Conservation (phyloP, 37 sponge, comb jelly and placozoan genomes). For the Spongilla lacustris region DNA sequence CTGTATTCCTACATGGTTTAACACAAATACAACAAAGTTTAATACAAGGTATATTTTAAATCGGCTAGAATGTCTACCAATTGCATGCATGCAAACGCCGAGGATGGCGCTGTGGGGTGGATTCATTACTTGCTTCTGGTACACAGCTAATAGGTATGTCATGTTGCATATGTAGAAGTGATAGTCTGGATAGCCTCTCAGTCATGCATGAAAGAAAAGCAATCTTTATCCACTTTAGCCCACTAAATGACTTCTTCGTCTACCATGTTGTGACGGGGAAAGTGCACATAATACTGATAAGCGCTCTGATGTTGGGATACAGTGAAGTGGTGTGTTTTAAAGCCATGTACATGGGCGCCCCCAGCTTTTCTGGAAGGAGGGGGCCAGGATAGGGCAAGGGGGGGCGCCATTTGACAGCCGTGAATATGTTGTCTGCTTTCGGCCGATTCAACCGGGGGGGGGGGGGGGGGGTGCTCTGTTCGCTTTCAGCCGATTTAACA, state of each 20-base stretch:
- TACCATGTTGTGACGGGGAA: conserved; percentile 24
- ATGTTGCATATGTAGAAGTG: conserved; percentile 34
- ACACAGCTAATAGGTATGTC: conserved; percentile 20
- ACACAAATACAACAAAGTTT: no score
- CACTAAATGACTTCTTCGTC: conserved; percentile 45
- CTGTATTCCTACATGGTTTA: background rate
- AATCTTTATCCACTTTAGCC: conserved; percentile 47
- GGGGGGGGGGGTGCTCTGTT: no score
- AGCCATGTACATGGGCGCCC: background rate
- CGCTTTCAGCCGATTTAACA: no score
- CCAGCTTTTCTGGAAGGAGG: no score
- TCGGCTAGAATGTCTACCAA: conserved; percentile 2
- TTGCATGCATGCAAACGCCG: conserved; percentile 16
- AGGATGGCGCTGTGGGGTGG: conserved; percentile 4
- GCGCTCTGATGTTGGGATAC: conserved; percentile 29
- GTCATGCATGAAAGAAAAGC: conserved; percentile 14
- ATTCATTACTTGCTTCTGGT: conserved; percentile 21
- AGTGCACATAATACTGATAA: conserved; percentile 8
- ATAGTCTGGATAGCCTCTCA: conserved; percentile 15
- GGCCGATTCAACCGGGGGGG: no score
- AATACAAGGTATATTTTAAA: no score
- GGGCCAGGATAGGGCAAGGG: no score
- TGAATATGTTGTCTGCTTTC: no score
- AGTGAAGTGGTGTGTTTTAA: conserved; percentile 3
- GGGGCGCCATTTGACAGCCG: no score